phyloP scores from a whole-genome alignment of 2,797 vertebrate genomes.

The Sarcoramphus papa region DNA sequence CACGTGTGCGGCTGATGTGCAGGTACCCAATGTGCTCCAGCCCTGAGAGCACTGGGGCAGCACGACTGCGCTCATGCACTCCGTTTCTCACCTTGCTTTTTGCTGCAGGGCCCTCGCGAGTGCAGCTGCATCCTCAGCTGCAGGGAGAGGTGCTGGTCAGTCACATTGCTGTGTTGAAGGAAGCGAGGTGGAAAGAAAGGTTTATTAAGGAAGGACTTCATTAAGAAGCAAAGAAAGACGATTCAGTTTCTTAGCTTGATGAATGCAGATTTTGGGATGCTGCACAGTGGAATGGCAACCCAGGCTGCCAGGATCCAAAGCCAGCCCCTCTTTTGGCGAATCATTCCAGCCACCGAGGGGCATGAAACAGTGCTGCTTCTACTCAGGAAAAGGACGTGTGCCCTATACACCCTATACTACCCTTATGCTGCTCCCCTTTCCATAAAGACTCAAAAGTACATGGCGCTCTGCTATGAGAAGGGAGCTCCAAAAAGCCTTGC shows the following conservation, averaged over 20 bases:
- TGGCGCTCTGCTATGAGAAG: background rate
- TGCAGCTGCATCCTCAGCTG: background rate
- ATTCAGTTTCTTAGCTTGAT: background rate
- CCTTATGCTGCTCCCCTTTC: background rate
- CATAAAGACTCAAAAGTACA: background rate
- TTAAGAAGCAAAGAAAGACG: background rate
- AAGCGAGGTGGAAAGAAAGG: background rate
- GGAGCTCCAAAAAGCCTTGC: background rate
- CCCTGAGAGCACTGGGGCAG: background rate
- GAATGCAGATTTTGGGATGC: background rate
- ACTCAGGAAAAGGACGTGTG: background rate
- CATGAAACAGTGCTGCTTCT: background rate
- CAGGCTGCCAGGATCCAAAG: background rate
- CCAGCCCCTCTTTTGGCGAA: background rate
- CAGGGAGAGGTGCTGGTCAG: background rate
- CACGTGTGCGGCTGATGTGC: background rate
- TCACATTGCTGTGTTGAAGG: background rate
- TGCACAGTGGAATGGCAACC: background rate
- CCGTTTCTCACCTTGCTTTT: background rate
- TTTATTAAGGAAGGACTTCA: background rate
- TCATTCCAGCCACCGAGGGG: background rate
- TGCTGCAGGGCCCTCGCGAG: background rate
- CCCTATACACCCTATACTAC: too few species aligned
- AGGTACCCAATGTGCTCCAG: background rate
- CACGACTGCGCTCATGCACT: fast-evolving